Base-by-base conservation (phyloP, 2,888 invertebrate species). In the Steinernema hermaphroditum region DNA sequence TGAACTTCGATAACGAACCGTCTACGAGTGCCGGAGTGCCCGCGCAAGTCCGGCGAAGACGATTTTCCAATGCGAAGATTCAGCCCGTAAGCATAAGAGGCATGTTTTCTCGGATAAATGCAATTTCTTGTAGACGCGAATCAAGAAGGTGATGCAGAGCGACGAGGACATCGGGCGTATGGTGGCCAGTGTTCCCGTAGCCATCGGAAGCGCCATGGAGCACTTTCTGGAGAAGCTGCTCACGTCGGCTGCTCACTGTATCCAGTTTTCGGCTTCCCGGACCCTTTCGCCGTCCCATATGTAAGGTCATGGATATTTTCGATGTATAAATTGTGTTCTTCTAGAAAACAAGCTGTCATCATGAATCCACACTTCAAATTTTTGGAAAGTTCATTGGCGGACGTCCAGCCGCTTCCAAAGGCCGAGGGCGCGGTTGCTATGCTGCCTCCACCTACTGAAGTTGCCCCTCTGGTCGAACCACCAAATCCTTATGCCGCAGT, bases 121-220 rank as follows among this genome's bases (percentile, higher is more conserved):
- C 22, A 14, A 46, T 68, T 72, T 69, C n/a, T 68, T 50, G 76
- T 80, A 83, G 83, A 85, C 85, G 6, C 91, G 98, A 86, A 96
- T 98, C 85, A 98, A 98, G 91, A 98, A 97, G 91, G 98, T 98
- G 81, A 98, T 98, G 97, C 97, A 98, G 90, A 94, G 94, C 80
- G 98, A 98, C 88, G 97, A 98, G 88, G 97, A 98, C 89, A 95
- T 98, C 87, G 98, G 98, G 82, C 96, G 97, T 91, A 96, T 98
- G 80, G 96, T 97, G 77, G 96, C 96, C 88, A 94, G 96, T 75
- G 98, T 98, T 85, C 97, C 98, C 82, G 93, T 98, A 86, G 96
- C 97, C 89, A 96, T 97, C 68, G 86, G 86, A 22, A 75, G 83
- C 69, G 84, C 84, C 9, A 86, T 86, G 86, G 86, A 86, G 74